Base-by-base conservation (phyloP, 1,140 invertebrate genomes). In the Zaprionus lachaisei region DNA sequence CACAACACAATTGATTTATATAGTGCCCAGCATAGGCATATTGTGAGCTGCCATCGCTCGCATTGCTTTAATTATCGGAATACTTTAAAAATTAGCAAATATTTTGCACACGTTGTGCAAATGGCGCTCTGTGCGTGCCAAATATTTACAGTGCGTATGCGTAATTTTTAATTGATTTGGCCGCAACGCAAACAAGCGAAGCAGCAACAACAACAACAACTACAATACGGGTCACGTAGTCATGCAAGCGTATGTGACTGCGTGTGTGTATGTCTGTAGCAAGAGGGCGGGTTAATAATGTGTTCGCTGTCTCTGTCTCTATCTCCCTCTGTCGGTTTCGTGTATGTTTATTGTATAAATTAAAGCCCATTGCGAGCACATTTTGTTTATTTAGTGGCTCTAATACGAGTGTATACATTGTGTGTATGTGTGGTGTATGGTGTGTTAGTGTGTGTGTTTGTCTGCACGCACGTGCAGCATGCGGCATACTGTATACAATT, bases 101-200 rank as follows among this genome's bases (percentile, higher is more conserved):
- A 73, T 80, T 70, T 77, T 68, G 61, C 37, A 58, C 61, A 73
- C 68, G 55, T 60, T 73, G 78, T 55, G 56, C 73, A 89, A 87
- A 89, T 79, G 87, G 51, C 62, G 64, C 63, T 49, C 31, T 72
- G 56, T 67, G 72, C 68, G 44, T 65, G 76, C 65, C 72, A 90
- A 89, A 89, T 89, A 81, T 89, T 90, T 81, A 71, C 84, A 79
- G 68, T 84, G 84, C 85, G 84, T 89, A 89, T 89, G 75, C 85
- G 81, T 90, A 89, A 89, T 89, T 89, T 89, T 90, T 89, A 90
- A 87, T 87, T 87, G 84, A 87, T 89, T 87, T 87, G 84, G 72
- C 78, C 81, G 60, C 81, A 90, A 38, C 70, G 77, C 66, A 77
- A 87, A 87, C 86, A 87, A 73, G 78, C 71, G n/a, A 44, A 49